A percentile compares a stretch with the other conserved stretches of the same genome.
Conservation (phyloP, 2,113 vertebrate genomes). For the Syngnathus scovelli region DNA sequence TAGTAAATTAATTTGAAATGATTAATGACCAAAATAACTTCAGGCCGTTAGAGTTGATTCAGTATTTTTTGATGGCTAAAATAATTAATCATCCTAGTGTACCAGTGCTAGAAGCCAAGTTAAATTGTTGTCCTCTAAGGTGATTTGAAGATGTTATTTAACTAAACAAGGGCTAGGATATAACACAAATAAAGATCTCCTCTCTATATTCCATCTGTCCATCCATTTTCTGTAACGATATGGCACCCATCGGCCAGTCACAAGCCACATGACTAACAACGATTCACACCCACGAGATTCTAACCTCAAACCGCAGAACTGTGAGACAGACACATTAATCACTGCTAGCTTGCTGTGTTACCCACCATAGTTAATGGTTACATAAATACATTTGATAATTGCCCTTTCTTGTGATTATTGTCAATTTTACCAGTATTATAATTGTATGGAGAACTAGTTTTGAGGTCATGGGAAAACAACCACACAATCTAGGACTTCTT, state of each 20-base stretch:
- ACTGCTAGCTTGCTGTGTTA: background rate
- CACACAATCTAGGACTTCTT: too few relatives aligned
- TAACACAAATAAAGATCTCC: background rate
- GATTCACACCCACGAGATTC: too few relatives aligned
- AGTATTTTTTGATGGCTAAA: background rate
- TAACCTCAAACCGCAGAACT: background rate
- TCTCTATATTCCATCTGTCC: too few relatives aligned
- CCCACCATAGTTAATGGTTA: background rate
- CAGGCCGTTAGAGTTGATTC: background rate
- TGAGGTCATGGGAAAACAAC: background rate
- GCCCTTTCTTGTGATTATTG: background rate
- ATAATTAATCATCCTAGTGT: background rate
- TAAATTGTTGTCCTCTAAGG: background rate
- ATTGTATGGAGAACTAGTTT: background rate
- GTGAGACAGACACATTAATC: background rate
- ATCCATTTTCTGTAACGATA: too few relatives aligned
- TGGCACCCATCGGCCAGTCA: too few relatives aligned
- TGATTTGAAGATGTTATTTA: background rate
- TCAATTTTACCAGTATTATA: background rate
- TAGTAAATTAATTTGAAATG: background rate
- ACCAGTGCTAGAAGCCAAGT: background rate
- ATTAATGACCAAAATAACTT: background rate
- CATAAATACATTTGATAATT: background rate
- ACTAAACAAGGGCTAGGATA: background rate
- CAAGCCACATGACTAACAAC: too few relatives aligned